Percentiles rank a stretch among this genome's conserved stretches.
Evolutionary conservation across 2,888 invertebrate genomes (phyloP).

Genomic region (Aspidiotus destructor): DNA sequence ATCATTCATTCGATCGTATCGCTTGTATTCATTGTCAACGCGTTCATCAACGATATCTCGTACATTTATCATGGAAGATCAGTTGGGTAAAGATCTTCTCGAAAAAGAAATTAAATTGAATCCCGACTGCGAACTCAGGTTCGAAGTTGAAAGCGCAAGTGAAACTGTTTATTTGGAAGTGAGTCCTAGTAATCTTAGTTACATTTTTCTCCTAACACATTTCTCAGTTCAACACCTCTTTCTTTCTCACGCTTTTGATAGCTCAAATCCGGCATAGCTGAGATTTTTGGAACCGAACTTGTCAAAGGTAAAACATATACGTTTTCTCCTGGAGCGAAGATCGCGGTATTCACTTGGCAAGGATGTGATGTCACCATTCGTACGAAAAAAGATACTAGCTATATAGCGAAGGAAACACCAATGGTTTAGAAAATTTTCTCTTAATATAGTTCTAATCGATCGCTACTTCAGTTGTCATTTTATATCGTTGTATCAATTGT

Average conservation of each 20-base stretch:
- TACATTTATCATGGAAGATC: constrained; percentile 19
- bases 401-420: constrained; percentile 91
- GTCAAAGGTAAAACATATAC: constrained; percentile 85
- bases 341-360: constrained; percentile 93
- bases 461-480: neutral
- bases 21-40: too few species aligned
- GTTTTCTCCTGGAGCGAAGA: constrained; percentile 81
- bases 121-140: constrained; percentile 79
- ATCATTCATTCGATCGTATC: too few species aligned
- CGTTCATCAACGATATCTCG: too few species aligned
- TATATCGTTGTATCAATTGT: constrained; percentile 31
- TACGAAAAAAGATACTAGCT: constrained; percentile 83
- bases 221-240: neutral
- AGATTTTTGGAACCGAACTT: constrained; percentile 93
- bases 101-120: constrained; percentile 56
- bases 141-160: constrained; percentile 82
- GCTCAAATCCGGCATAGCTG: constrained; percentile 82
- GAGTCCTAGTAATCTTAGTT: constrained; percentile 34
- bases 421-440: constrained; percentile 53
- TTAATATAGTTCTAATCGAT: neutral
- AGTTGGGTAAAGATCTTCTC: constrained; percentile 14
- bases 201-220: neutral
- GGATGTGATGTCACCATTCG: constrained; percentile 71
- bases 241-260: constrained; percentile 42
- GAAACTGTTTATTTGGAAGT: constrained; percentile 73